phyloP scores from a whole-genome alignment of 2,113 vertebrate genomes.

The Thunnus maccoyii region DNA sequence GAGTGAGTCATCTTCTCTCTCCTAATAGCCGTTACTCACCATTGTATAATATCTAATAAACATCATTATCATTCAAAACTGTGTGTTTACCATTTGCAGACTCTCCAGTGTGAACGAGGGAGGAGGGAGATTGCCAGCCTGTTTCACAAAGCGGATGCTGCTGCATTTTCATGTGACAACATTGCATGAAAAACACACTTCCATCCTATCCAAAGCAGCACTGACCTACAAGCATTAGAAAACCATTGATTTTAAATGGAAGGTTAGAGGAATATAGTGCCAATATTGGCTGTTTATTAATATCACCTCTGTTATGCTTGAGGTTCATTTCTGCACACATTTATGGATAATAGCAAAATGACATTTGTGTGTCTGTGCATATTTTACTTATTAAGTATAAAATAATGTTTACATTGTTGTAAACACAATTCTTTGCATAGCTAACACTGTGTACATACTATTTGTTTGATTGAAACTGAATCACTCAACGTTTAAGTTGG shows the following conservation, averaged over 20 bases:
- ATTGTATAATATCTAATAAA: no score
- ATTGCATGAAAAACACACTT: not conserved
- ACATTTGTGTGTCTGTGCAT: conserved; percentile 3
- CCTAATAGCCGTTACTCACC: no score
- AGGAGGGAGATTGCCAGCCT: not conserved
- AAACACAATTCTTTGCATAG: conserved; percentile 26
- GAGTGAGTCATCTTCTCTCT: no score
- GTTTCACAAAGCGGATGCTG: conserved; percentile 23
- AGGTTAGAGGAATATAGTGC: not conserved
- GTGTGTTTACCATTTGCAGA: conserved; percentile 27
- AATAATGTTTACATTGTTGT: conserved; percentile 67
- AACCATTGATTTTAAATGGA: not conserved
- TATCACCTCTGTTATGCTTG: conserved; percentile 18
- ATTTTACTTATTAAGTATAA: conserved; percentile 43
- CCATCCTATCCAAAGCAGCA: not conserved
- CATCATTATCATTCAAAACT: not conserved
- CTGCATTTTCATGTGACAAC: conserved; percentile 10
- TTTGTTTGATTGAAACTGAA: not conserved
- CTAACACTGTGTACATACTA: not conserved
- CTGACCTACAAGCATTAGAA: not conserved
- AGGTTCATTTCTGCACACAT: not conserved
- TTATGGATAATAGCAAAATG: not conserved
- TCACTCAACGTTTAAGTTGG: not conserved
- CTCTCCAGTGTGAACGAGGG: conserved; percentile 14
- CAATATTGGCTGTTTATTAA: not conserved